A percentile compares a stretch with the other conserved stretches of the same genome.
Conservation (phyloP, 2,113 vertebrate genomes). For the Progne subis region DNA sequence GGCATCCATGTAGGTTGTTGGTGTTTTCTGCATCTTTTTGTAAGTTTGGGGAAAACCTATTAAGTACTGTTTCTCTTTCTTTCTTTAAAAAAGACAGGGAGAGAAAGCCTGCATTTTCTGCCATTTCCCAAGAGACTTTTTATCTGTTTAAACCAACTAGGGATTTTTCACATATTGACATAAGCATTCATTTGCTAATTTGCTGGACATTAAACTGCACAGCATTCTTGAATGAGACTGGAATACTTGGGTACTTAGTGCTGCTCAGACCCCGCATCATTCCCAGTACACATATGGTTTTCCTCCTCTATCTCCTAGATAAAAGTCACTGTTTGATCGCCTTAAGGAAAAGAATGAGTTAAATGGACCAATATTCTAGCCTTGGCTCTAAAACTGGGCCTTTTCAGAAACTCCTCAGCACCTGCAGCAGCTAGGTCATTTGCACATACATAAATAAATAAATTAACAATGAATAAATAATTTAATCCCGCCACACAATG, state of each 20-base stretch:
- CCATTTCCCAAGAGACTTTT: constrained; percentile 66
- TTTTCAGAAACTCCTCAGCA: constrained; percentile 80
- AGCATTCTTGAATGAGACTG: constrained; percentile 70
- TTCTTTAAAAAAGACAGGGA: constrained; percentile 45
- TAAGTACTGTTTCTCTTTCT: constrained; percentile 32
- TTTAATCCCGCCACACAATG: constrained; percentile 80
- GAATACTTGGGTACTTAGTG: constrained; percentile 62
- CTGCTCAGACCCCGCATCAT: constrained; percentile 43
- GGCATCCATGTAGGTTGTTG: not conserved
- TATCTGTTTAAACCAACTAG: constrained; percentile 76
- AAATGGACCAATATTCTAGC: constrained; percentile 83
- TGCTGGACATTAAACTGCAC: constrained; percentile 73
- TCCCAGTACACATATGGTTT: constrained; percentile 67
- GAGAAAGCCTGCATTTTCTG: constrained; percentile 63
- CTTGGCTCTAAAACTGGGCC: constrained; percentile 74
- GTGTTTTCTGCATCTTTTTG: not conserved
- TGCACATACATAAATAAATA: constrained; percentile 87
- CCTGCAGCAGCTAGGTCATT: constrained; percentile 82
- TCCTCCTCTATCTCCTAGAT: constrained; percentile 72
- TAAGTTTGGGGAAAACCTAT: constrained; percentile 22
- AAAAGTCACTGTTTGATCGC: constrained; percentile 81
- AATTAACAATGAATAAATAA: constrained; percentile 90
- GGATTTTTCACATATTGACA: constrained; percentile 81
- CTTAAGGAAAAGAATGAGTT: constrained; percentile 84
- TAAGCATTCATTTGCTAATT: constrained; percentile 87